Evolutionary conservation across 2,113 vertebrate genomes (phyloP).

Genomic region (Theropithecus gelada): DNA sequence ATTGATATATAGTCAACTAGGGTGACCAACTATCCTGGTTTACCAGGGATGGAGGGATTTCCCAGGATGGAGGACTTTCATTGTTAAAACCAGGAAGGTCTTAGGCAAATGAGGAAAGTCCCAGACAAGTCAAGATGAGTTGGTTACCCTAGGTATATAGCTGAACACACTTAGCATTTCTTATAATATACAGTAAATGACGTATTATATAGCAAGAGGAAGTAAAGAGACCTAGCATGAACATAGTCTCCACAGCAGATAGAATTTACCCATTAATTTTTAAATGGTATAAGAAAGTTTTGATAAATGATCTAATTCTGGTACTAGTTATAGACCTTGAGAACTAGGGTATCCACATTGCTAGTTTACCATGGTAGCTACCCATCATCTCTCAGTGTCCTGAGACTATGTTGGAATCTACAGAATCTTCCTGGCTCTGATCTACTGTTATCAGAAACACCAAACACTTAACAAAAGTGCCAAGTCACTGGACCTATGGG

Average conservation of each 20-base stretch:
- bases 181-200: not conserved
- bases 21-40: not conserved
- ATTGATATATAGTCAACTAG: not conserved
- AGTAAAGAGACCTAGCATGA: not conserved
- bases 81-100: not conserved
- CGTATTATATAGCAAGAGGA: not conserved
- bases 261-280: not conserved
- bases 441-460: constrained; percentile 41
- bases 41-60: not conserved
- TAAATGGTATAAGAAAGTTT: not conserved
- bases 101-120: not conserved
- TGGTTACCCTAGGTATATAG: not conserved
- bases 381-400: not conserved
- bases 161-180: not conserved
- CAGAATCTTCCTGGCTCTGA: constrained; percentile 21
- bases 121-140: not conserved
- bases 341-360: too few relatives aligned
- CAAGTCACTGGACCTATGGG: constrained; percentile 58
- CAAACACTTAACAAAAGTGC: constrained; percentile 46
- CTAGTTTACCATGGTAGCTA: not conserved
- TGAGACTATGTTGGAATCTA: not conserved
- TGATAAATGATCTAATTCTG: not conserved
- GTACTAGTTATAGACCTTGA: not conserved
- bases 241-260: not conserved
- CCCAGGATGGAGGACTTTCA: not conserved